phyloP scores from a whole-genome alignment of 2,113 vertebrate genomes.

The Neolamprologus modestus region DNA sequence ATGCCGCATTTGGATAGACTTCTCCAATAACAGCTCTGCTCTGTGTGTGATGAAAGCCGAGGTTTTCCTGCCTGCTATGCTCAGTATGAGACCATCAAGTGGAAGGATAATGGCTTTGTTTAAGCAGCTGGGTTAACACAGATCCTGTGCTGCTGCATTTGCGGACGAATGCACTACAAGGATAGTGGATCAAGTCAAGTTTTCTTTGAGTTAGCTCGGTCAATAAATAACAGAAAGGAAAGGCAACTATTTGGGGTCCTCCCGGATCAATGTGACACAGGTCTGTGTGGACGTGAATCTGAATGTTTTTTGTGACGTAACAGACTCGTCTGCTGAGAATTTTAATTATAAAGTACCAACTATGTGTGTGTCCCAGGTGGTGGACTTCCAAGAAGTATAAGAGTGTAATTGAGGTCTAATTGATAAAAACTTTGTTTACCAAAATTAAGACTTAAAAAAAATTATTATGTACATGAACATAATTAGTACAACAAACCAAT shows the following conservation, averaged over 20 bases:
- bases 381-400: not conserved
- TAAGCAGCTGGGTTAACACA: not conserved
- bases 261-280: not conserved
- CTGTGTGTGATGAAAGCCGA: not conserved
- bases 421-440: not conserved
- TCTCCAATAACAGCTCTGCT: not conserved
- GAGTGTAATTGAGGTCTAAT: not conserved
- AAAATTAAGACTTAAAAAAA: not conserved
- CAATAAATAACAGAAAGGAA: not conserved
- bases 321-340: not conserved
- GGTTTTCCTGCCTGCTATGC: not conserved
- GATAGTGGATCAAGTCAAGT: not conserved
- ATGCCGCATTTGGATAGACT: not conserved
- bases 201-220: accelerated
- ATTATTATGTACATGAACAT: not conserved
- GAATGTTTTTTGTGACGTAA: not conserved
- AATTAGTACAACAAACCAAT: not conserved
- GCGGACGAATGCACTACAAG: not conserved
- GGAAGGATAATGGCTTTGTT: not conserved
- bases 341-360: not conserved
- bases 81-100: not conserved
- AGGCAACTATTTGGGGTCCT: not conserved
- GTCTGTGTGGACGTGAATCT: not conserved
- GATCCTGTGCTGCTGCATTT: not conserved
- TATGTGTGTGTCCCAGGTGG: not conserved